Evolutionary conservation across 2,113 vertebrate species (phyloP).

Genomic region (Lampris megalopsis): DNA sequence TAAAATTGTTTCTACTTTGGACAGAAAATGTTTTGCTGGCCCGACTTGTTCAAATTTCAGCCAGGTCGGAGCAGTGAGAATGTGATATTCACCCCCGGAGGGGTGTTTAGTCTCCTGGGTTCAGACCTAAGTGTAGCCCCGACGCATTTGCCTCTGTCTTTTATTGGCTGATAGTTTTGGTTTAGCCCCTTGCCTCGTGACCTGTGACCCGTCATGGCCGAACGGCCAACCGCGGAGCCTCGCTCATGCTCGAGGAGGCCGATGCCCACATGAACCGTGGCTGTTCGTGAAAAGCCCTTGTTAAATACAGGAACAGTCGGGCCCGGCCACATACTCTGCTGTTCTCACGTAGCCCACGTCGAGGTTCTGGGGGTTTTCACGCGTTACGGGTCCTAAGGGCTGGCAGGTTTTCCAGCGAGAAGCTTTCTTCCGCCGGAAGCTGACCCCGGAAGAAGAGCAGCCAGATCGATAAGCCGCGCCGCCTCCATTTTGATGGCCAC

Average conservation of each 20-base stretch:
- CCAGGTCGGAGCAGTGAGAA: too few relatives aligned
- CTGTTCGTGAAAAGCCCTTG: constrained; percentile 53
- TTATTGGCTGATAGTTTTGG: constrained; percentile 64
- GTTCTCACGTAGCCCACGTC: background rate
- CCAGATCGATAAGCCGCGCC: too few relatives aligned
- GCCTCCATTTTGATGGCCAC: too few relatives aligned
- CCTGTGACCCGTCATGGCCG: constrained; percentile 72
- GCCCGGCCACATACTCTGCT: background rate
- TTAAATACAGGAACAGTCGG: constrained; percentile 13
- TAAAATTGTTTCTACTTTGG: too few relatives aligned
- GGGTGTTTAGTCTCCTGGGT: constrained; percentile 33
- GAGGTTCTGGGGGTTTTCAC: too few relatives aligned
- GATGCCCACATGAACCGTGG: constrained; percentile 71
- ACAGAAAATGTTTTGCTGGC: too few relatives aligned
- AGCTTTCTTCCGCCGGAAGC: too few relatives aligned
- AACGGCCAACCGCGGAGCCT: constrained; percentile 69
- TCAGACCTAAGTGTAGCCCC: background rate
- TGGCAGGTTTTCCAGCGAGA: too few relatives aligned
- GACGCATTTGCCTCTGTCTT: constrained; percentile 55
- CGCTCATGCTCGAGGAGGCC: constrained; percentile 72
- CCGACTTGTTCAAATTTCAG: too few relatives aligned
- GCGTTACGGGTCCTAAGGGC: too few relatives aligned
- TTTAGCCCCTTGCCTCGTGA: constrained; percentile 68
- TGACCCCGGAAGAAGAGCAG: too few relatives aligned
- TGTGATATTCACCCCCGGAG: too few relatives aligned